Conservation (phyloP, 2,113 vertebrate species). For the Protobothrops mucrosquamatus region DNA sequence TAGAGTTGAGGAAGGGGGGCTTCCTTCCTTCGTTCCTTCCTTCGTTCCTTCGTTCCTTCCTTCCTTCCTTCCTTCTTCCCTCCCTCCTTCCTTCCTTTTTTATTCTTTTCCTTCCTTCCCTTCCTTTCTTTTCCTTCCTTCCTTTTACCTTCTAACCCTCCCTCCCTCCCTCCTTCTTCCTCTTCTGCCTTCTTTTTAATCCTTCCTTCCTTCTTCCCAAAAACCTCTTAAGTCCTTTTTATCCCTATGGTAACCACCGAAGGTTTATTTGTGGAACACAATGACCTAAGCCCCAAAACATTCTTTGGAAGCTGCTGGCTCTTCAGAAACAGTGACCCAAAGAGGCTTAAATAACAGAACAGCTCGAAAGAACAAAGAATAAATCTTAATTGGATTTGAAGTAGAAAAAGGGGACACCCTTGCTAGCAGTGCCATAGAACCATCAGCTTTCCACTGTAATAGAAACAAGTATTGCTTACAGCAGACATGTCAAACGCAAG, state of each 20-base stretch:
- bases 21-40: too few relatives aligned
- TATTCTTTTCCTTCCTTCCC: too few relatives aligned
- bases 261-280: slow-evolving; percentile 50
- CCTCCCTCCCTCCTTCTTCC: background rate
- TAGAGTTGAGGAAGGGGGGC: background rate
- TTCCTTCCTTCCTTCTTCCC: too few relatives aligned
- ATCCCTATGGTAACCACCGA: slow-evolving; percentile 63
- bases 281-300: slow-evolving; percentile 49
- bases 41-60: background rate
- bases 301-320: slow-evolving; percentile 49
- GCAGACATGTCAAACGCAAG: background rate
- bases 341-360: slow-evolving; percentile 33
- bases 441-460: background rate
- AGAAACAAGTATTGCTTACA: background rate
- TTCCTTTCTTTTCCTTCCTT: too few relatives aligned
- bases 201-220: slow-evolving; percentile 19
- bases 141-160: too few relatives aligned
- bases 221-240: slow-evolving; percentile 48
- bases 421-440: background rate
- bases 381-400: background rate
- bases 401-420: background rate
- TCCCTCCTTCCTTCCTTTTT: too few relatives aligned
- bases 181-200: background rate
- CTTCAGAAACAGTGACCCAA: slow-evolving; percentile 41
- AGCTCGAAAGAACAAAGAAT: background rate